These are phyloP conservation scores for Drosophila kuntzei DNA, from an alignment of 2,888 invertebrate species.

Conservation along the genomic window DNA sequence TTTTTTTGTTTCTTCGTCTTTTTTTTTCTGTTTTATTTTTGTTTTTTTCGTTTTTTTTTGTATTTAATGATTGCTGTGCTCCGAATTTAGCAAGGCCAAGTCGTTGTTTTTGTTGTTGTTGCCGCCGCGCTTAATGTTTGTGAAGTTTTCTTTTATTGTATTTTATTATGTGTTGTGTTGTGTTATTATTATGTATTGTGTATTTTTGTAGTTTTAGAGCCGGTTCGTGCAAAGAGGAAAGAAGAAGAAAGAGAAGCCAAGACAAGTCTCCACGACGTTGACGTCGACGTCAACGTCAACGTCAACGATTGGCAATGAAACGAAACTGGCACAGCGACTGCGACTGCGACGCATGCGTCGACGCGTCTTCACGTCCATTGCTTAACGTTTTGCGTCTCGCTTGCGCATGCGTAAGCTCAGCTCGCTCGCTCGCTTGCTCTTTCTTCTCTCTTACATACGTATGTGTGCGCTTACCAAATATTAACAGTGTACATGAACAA, in stretches of 20 bases:
- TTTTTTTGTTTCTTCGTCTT: constrained; percentile 19
- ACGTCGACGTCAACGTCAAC: constrained; percentile 26
- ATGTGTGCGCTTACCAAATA: constrained; percentile 64
- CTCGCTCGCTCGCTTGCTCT: constrained; percentile 4
- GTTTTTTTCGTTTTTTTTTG: constrained; percentile 36
- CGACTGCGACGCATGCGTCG: constrained; percentile 69
- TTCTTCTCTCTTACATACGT: constrained; percentile 6
- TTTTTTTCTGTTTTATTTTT: constrained; percentile 35
- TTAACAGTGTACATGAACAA: constrained; percentile 69
- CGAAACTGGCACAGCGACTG: constrained; percentile 69
- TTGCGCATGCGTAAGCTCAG: constrained; percentile 46
- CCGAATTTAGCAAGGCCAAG: constrained; percentile 81
- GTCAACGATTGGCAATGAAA: constrained; percentile 77
- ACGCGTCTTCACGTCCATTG: constrained; percentile 51
- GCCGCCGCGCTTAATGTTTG: constrained; percentile 54
- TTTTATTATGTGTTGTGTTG: constrained; percentile 70
- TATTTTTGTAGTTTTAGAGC: constrained; percentile 43
- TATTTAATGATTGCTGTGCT: constrained; percentile 72
- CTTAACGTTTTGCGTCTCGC: constrained; percentile 53
- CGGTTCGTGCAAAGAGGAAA: constrained; percentile 69
- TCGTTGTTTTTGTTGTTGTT: constrained; percentile 53
- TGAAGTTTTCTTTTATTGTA: constrained; percentile 80
- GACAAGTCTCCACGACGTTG: constrained; percentile 25
- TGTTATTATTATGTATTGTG: constrained; percentile 68
- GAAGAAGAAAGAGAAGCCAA: too few relatives aligned